phyloP scores from a whole-genome alignment of 2,797 vertebrate genomes.

The Scolopax bukidnonensis region DNA sequence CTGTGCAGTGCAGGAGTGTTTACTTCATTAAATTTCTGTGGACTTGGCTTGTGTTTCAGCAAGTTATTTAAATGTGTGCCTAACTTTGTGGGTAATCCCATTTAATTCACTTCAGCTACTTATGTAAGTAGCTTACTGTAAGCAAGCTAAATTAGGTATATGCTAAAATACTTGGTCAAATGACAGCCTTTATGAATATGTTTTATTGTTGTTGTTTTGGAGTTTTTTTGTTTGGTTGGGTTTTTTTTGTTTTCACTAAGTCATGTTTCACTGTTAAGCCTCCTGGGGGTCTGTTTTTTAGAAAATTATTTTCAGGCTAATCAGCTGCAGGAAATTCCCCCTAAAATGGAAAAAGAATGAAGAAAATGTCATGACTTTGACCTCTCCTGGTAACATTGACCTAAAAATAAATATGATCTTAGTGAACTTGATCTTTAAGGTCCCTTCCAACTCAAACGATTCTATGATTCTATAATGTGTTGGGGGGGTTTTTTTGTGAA shows the following conservation, averaged over 20 bases:
- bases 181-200: not conserved
- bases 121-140: not conserved
- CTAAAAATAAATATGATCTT: constrained; percentile 22
- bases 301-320: not conserved
- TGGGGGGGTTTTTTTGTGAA: not conserved
- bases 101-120: not conserved
- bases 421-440: not conserved
- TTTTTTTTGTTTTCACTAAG: not conserved
- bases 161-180: constrained; percentile 19
- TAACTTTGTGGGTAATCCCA: not conserved
- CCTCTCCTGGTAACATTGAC: not conserved
- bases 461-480: not conserved
- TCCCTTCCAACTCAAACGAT: too few relatives aligned
- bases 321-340: constrained; percentile 11
- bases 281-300: not conserved
- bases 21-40: not conserved
- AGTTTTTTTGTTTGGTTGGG: too few relatives aligned
- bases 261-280: not conserved
- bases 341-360: constrained; percentile 19
- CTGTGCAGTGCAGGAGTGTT: not conserved
- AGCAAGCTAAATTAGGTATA: not conserved
- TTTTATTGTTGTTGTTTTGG: not conserved
- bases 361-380: constrained; percentile 49
- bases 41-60: not conserved
- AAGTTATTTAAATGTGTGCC: not conserved